Conservation (phyloP, 2,888 invertebrate genomes). For the Cheilosia soror region DNA sequence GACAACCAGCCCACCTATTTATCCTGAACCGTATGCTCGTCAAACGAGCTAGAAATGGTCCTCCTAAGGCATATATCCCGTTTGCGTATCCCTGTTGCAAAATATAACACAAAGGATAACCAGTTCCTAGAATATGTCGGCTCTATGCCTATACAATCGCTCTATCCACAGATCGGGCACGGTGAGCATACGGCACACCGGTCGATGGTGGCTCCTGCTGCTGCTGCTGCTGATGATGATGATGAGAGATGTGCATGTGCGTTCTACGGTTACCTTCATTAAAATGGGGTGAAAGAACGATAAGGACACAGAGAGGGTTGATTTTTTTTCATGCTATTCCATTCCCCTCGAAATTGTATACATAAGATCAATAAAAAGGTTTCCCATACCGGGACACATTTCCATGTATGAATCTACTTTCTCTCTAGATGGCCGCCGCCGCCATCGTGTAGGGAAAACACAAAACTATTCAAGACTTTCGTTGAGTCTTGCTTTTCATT, state of each 20-base stretch:
- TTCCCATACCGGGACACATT: conserved; percentile 51
- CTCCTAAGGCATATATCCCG: conserved; percentile 38
- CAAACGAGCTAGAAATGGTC: conserved; percentile 56
- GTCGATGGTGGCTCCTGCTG: conserved; percentile 46
- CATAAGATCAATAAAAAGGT: conserved; percentile 68
- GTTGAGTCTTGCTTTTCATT: conserved; percentile 68
- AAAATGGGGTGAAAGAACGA: conserved; percentile 74
- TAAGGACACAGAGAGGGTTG: conserved; percentile 67
- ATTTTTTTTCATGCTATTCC: conserved; percentile 34
- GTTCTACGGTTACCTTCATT: conserved; percentile 65
- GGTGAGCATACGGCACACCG: conserved; percentile 66
- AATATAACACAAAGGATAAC: conserved; percentile 48
- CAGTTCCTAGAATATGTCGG: conserved; percentile 62
- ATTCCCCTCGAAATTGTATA: conserved; percentile 44
- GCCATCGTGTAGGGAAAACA: conserved; percentile 36
- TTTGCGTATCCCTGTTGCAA: conserved; percentile 29
- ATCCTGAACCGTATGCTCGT: conserved; percentile 54
- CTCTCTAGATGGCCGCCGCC: conserved; percentile 25
- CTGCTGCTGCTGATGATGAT: conserved; percentile 49
- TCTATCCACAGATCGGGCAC: conserved; percentile 72
- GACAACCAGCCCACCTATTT: conserved; percentile 65
- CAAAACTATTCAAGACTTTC: conserved; percentile 71
- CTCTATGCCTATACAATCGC: conserved; percentile 45
- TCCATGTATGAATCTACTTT: conserved; percentile 56
- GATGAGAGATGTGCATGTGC: conserved; percentile 42